These are phyloP conservation scores for Drosophila pegasa DNA, from an alignment of 2,888 invertebrate species.

Conservation along the genomic window DNA sequence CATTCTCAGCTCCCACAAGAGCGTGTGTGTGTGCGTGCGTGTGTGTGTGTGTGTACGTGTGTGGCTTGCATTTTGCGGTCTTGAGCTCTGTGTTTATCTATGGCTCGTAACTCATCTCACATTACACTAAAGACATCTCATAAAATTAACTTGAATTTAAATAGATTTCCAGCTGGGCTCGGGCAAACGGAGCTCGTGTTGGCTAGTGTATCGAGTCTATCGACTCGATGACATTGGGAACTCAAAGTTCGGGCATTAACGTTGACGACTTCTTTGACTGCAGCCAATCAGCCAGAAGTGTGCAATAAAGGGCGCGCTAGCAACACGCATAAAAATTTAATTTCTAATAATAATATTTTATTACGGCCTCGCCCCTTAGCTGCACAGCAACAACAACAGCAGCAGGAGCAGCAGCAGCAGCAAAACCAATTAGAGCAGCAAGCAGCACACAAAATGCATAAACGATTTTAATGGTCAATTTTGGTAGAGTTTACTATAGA, in stretches of 20 bases:
- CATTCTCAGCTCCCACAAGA: conserved; percentile 22
- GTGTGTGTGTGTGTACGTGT: conserved; percentile 25
- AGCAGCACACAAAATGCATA: conserved; percentile 66
- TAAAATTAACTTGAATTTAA: neutral
- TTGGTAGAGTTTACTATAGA: conserved; percentile 18
- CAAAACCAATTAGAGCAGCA: conserved; percentile 61
- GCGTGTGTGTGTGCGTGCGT: conserved; percentile 6
- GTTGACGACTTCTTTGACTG: conserved; percentile 45
- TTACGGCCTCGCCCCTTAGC: conserved; percentile 40
- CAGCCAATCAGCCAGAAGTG: conserved; percentile 38
- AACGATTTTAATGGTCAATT: conserved; percentile 71
- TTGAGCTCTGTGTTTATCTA: conserved; percentile 47
- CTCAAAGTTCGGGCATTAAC: conserved; percentile 40
- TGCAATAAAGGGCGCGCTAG: conserved; percentile 52
- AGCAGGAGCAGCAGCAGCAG: conserved; percentile 9
- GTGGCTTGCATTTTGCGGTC: conserved; percentile 59
- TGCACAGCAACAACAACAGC: conserved; percentile 14
- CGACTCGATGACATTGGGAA: neutral
- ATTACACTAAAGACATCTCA: conserved; percentile 2
- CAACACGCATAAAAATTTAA: conserved; percentile 59
- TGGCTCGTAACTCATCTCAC: conserved; percentile 14
- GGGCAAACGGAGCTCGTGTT: neutral
- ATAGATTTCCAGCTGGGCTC: neutral
- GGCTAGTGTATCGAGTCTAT: neutral
- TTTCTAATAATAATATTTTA: conserved; percentile 72